A percentile compares a stretch with the other conserved stretches of the same genome.
phyloP scores from a whole-genome alignment of 1,140 invertebrate genomes.

The Periplaneta americana region DNA sequence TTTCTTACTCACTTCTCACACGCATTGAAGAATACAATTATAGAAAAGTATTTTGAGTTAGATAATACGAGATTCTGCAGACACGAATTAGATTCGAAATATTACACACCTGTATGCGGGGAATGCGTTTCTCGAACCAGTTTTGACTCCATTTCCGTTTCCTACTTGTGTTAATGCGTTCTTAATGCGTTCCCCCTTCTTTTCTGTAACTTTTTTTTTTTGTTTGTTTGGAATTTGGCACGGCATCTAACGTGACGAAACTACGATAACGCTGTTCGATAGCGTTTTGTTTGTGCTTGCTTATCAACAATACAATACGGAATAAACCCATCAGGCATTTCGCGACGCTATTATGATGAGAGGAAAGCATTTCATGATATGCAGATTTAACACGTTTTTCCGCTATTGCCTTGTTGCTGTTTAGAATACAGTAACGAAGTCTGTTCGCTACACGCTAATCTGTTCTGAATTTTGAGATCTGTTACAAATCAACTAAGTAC shows the following conservation, averaged over 20 bases:
- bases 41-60: not conserved
- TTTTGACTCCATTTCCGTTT: not conserved
- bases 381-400: not conserved
- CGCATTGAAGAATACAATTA: not conserved
- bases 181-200: too few relatives aligned
- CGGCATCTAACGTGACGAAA: not conserved
- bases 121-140: not conserved
- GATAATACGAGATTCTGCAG: not conserved
- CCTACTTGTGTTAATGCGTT: not conserved
- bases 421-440: not conserved
- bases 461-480: too few relatives aligned
- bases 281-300: not conserved
- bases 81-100: not conserved
- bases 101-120: not conserved
- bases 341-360: not conserved
- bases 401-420: not conserved
- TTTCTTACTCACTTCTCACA: too few relatives aligned
- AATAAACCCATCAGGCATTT: too few relatives aligned
- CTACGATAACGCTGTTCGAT: not conserved
- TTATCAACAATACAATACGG: not conserved
- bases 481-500: too few relatives aligned
- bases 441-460: too few relatives aligned
- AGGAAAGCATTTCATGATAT: not conserved
- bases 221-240: not conserved
- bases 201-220: too few relatives aligned